Percentiles rank a stretch among this genome's conserved stretches.
These are phyloP conservation scores for Promerops cafer DNA, from an alignment of 2,113 vertebrate species.

Conservation along the genomic window DNA sequence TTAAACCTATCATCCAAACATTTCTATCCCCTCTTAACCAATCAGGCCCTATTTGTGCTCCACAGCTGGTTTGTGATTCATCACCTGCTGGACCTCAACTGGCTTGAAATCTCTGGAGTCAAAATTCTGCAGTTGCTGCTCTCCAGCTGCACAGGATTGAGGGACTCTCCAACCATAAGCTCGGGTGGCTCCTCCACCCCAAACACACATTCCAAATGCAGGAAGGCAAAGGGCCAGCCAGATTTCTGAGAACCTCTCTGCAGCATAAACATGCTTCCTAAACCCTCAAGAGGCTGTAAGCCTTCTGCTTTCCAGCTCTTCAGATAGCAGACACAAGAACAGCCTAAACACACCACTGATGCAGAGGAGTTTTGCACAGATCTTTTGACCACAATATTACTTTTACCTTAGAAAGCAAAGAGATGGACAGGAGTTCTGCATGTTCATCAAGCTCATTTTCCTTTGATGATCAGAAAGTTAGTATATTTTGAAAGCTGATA, in stretches of 20 bases:
- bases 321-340: background rate
- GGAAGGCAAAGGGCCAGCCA: background rate
- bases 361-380: background rate
- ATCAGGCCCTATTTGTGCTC: background rate
- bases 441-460: background rate
- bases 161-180: background rate
- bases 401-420: background rate
- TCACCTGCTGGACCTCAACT: background rate
- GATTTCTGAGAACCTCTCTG: background rate
- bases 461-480: background rate
- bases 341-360: fast-evolving
- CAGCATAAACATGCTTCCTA: background rate
- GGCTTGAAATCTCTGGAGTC: background rate
- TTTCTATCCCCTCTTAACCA: background rate
- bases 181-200: background rate
- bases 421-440: background rate
- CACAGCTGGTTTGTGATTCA: fast-evolving
- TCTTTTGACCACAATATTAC: background rate
- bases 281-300: background rate
- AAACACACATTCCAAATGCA: background rate
- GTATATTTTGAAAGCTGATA: background rate
- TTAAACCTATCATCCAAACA: background rate
- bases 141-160: background rate
- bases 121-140: background rate
- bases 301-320: background rate